Evolutionary conservation across 2,113 vertebrate genomes (phyloP), one percentile per base, ranked within the genome.

Genomic region (Oplegnathus fasciatus): DNA sequence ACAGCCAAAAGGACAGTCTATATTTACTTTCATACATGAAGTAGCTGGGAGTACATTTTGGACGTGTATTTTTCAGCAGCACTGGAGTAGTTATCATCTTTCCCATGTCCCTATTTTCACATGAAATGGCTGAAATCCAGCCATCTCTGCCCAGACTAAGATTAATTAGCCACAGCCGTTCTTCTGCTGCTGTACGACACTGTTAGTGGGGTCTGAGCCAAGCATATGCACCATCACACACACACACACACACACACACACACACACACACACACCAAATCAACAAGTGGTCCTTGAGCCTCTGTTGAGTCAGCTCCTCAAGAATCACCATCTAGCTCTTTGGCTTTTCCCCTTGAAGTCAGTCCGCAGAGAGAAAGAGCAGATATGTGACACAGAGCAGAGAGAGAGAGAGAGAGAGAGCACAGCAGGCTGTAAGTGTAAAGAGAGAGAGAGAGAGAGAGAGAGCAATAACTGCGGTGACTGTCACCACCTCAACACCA

Each of bases 81-180:
- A 32, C 58, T 10, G 18, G 40, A 46, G 34, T 78, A 57, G 57
- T 57, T n/a, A 17, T 58, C 30, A 69, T 60, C 68, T 80, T 70
- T 77, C 11, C 44, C 2, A 17, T 70, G 9, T 85, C 57, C 76
- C 71, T 80, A 18, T 79, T 91, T 87, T 84, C 42, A 75, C 32
- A 64, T 70, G 52, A 86, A 82, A 84, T 83, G 82, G 84, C 83
- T 85, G 67, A 85, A 86, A 64, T 90, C 88, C 90, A 93, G 67
- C 52, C 52, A 15, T 68, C 72, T 75, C 54, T 78, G 72, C 61
- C 48, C 80, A 78, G 75, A 87, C 68, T 68, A 52, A 91, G 85
- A 89, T 86, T 87, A 84, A 89, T 89, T 90, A 68, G 48, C 64
- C 72, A 52, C 72, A 68, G 82, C 74, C 46, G 9, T 66, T 86